Evolutionary conservation across 1,140 invertebrate species (phyloP).

Genomic region (Drosophila trapezifrons): DNA sequence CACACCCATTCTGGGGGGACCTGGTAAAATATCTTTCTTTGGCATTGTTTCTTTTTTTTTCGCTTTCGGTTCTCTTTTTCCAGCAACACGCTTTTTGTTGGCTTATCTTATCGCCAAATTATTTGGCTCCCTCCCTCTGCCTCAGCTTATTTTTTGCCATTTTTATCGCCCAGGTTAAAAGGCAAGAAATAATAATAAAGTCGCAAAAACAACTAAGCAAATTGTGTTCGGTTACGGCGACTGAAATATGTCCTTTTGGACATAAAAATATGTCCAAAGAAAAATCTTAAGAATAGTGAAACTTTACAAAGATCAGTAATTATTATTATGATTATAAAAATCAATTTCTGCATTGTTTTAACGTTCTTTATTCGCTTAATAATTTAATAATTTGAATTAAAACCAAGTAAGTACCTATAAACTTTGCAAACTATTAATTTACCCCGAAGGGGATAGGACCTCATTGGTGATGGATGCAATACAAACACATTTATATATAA

Average conservation of each 20-base stretch:
- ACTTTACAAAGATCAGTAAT: background rate
- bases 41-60: constrained; percentile 16
- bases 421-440: background rate
- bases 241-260: constrained; percentile 8
- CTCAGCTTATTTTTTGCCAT: constrained; percentile 27
- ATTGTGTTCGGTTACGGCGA: constrained; percentile 18
- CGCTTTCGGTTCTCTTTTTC: constrained; percentile 15
- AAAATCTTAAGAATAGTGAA: background rate
- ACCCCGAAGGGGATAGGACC: background rate
- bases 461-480: background rate
- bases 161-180: constrained; percentile 72
- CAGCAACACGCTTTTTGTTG: constrained; percentile 41
- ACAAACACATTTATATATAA: constrained; percentile 2
- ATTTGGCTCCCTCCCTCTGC: constrained; percentile 16
- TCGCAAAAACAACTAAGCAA: constrained; percentile 43
- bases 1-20: constrained; percentile 11
- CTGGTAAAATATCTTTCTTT: constrained; percentile 18
- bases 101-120: constrained; percentile 74
- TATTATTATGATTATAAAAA: background rate
- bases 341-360: background rate
- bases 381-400: too few species aligned
- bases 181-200: constrained; percentile 59
- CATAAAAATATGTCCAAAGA: background rate
- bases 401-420: background rate
- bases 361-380: too few species aligned